These are phyloP conservation scores for Danionella dracula DNA, from an alignment of 2,797 vertebrate genomes.

Conservation along the genomic window DNA sequence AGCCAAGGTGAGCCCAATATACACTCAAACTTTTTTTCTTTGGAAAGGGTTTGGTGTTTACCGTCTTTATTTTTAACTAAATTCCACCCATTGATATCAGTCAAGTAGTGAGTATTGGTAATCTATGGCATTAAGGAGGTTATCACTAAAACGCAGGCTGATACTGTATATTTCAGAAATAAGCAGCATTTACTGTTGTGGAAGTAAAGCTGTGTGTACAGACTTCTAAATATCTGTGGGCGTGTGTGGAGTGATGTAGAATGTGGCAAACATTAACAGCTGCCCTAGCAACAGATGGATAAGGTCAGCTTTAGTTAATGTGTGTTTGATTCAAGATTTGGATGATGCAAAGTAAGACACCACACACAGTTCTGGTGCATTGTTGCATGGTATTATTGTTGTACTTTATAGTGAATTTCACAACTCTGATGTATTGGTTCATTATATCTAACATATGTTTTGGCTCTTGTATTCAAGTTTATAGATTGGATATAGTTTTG, in stretches of 20 bases:
- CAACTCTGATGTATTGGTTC: no score
- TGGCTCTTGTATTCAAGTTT: no score
- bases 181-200: not conserved
- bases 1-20: constrained; percentile 60
- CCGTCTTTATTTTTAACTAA: not conserved
- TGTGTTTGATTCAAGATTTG: constrained; percentile 28
- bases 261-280: constrained; percentile 20
- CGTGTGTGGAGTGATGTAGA: constrained; percentile 10
- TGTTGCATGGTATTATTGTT: not conserved
- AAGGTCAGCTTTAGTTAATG: constrained; percentile 18
- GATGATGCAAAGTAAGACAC: constrained; percentile 2
- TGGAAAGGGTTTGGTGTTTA: not conserved
- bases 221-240: constrained; percentile 4
- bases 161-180: not conserved
- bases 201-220: not conserved
- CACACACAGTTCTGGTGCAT: not conserved
- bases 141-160: not conserved
- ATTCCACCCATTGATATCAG: not conserved
- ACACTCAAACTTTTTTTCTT: not conserved
- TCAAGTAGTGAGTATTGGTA: not conserved
- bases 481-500: no score
- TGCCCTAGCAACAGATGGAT: constrained; percentile 31
- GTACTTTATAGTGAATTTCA: not conserved
- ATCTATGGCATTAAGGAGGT: no score
- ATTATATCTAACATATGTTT: no score